Conservation (phyloP, 2,113 vertebrate species). For the Nannobrachium achirus region DNA sequence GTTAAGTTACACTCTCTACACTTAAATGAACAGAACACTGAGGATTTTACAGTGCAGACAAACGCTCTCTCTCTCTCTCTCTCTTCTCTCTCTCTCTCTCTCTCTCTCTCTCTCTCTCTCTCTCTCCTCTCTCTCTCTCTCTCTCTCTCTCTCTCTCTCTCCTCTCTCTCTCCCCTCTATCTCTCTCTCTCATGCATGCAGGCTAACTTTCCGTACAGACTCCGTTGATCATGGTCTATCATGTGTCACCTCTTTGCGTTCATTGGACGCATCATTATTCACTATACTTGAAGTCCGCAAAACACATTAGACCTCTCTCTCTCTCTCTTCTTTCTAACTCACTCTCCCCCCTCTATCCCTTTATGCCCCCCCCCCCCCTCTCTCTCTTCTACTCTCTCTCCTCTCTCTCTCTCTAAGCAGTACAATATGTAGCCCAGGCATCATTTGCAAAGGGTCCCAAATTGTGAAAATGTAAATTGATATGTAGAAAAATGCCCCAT, state of each 20-base stretch:
- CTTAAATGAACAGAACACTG: too few species aligned
- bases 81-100: conserved; percentile 6
- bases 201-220: conserved; percentile 85
- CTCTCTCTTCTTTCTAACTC: too few species aligned
- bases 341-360: too few species aligned
- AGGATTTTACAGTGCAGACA: too few species aligned
- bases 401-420: too few species aligned
- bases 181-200: conserved; percentile 63
- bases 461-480: conserved; percentile 99
- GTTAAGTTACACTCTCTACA: too few species aligned
- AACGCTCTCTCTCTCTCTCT: too few species aligned
- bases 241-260: conserved; percentile 92
- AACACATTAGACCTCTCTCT: conserved; percentile 95
- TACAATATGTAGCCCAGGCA: conserved; percentile 79
- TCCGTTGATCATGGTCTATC: conserved; percentile 91
- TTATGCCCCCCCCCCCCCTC: too few species aligned
- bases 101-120: conserved; percentile 7
- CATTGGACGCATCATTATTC: conserved; percentile 97
- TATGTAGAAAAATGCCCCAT: conserved; percentile 99
- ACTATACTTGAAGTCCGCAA: conserved; percentile 95
- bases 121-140: conserved; percentile 21
- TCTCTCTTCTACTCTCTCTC: too few species aligned
- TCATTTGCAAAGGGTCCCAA: conserved; percentile 93
- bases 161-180: conserved; percentile 21
- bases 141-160: background rate